Conservation (phyloP, 1,140 invertebrate species). For the Elymnias hypermnestra region DNA sequence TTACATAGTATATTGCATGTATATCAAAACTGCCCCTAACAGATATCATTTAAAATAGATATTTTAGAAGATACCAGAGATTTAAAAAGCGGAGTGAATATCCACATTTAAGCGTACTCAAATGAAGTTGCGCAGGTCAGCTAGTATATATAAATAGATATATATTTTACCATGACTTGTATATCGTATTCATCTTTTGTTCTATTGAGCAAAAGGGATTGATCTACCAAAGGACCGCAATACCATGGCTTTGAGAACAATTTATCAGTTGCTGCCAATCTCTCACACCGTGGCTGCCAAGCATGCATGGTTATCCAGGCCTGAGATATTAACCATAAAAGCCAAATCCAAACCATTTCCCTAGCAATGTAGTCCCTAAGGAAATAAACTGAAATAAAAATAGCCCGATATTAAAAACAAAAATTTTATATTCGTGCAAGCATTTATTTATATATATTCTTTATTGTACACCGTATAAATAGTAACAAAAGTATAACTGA, state of each 20-base stretch:
- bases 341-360: conserved; percentile 93
- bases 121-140: too few species aligned
- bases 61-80: too few species aligned
- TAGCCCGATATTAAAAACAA: neutral
- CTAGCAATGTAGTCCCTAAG: conserved; percentile 88
- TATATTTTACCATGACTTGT: conserved; percentile 84
- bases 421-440: too few species aligned
- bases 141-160: too few species aligned
- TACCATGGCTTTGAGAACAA: conserved; percentile 97
- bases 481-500: too few species aligned
- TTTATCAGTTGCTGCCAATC: conserved; percentile 95
- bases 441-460: too few species aligned
- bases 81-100: too few species aligned
- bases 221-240: conserved; percentile 92
- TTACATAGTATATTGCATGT: too few species aligned
- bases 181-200: conserved; percentile 93
- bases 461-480: too few species aligned
- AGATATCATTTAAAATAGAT: too few species aligned
- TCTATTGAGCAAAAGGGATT: conserved; percentile 94
- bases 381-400: conserved; percentile 79
- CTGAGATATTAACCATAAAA: conserved; percentile 94
- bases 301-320: conserved; percentile 96
- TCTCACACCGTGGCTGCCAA: conserved; percentile 96
- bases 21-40: too few species aligned
- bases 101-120: too few species aligned